Evolutionary conservation across 2,888 invertebrate species (phyloP), one percentile per base, ranked within the genome.

Genomic region (Nomada fabriciana): DNA sequence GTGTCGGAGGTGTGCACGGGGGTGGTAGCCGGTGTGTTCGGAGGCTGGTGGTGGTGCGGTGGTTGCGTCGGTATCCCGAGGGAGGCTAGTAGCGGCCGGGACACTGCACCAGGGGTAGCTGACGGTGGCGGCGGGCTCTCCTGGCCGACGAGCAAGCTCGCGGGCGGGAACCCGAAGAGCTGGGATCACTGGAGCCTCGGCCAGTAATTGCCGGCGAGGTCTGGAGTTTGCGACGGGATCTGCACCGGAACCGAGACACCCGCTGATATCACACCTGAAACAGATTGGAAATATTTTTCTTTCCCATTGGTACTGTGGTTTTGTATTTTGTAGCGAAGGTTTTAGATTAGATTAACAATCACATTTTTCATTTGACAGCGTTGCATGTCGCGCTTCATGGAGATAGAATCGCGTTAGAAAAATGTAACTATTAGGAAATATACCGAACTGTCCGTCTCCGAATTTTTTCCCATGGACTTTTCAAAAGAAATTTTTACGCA

Each of bases 131-230:
- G 95, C 92, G 94, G 94, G 94, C 93, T 93, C 93, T 93, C 94
- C 93, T 93, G 93, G 88, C 94, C 93, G 86, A 94, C 95, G 94
- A 97, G 95, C 82, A 97, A 95, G 93, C 97, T 95, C 94, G 95
- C 96, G 94, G 97, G 96, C 93, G 97, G 96, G 95, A 97, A 97
- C 96, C 97, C 97, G 95, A 97, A 97, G 92, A 97, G 97, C 96
- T 97, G 97, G 94, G 97, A 98, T 98, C 98, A 97, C 96, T 97
- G 98, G 94, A 98, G 96, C 94, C 98, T 95, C 53, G 98, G 97
- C 98, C 98, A 98, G 94, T 98, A 98, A 95, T 97, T 98, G 82
- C 95, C 94, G 89, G 97, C 95, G 93, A 97, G 95, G 94, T 97
- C 97, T 85, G 97, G 96, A 90, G 96, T 96, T 94, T 97, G 97